Conservation (phyloP, 2,888 invertebrate species). For the Erpobdella octoculata region DNA sequence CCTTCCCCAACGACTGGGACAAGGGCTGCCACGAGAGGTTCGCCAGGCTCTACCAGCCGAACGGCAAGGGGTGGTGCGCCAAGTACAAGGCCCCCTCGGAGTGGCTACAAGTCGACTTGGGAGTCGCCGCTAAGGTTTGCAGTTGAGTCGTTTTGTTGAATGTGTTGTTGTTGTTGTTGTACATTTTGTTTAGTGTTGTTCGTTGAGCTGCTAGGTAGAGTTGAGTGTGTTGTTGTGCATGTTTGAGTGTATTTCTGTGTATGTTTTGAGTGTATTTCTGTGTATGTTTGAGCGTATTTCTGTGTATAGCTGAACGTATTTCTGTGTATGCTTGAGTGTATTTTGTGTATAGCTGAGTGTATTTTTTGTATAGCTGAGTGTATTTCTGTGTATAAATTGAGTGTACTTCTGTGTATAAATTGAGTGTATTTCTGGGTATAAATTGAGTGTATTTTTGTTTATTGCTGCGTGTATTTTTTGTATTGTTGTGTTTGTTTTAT, state of each 20-base stretch:
- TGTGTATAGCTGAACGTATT: neutral
- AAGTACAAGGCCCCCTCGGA: slow-evolving; percentile 54
- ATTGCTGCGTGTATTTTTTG: slow-evolving; percentile 7
- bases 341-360: neutral
- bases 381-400: neutral
- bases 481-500: neutral
- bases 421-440: slow-evolving; percentile 6
- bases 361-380: neutral
- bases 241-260: slow-evolving; percentile 11
- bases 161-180: neutral
- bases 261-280: neutral
- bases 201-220: neutral
- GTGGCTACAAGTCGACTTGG: slow-evolving; percentile 56
- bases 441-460: neutral
- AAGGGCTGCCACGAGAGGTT: slow-evolving; percentile 52
- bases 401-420: neutral
- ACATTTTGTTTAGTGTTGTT: neutral
- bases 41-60: slow-evolving; percentile 54
- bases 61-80: slow-evolving; percentile 56
- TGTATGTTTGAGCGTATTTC: neutral
- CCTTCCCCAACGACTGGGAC: slow-evolving; percentile 51
- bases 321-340: neutral
- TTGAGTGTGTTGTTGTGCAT: neutral
- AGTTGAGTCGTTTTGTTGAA: neutral
- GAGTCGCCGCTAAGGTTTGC: slow-evolving; percentile 54